Conservation (phyloP, 2,888 invertebrate species). For the Azorinus chamasolen region DNA sequence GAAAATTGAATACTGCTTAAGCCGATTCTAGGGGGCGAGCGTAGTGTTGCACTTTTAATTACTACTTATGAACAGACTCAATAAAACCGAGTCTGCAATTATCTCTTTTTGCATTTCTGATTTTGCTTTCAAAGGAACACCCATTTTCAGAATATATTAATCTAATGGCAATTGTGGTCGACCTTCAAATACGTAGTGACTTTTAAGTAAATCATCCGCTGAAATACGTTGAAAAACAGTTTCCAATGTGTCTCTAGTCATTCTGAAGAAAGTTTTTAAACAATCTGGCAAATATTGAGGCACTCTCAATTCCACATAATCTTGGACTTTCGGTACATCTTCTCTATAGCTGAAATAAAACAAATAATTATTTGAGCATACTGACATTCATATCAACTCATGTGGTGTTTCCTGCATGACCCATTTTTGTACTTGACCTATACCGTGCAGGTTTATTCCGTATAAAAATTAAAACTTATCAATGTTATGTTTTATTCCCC, state of each 20-base stretch:
- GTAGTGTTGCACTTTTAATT: too few species aligned
- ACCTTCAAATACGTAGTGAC: slow-evolving; percentile 10
- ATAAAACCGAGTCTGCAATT: too few species aligned
- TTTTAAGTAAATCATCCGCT: not conserved
- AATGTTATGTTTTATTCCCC: too few species aligned
- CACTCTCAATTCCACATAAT: slow-evolving; percentile 29
- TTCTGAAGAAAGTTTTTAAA: slow-evolving; percentile 34
- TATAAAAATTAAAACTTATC: too few species aligned
- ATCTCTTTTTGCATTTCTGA: too few species aligned
- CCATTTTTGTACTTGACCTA: not conserved
- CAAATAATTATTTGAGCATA: not conserved
- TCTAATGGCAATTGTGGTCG: slow-evolving; percentile 27
- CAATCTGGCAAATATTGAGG: slow-evolving; percentile 23
- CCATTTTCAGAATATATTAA: too few species aligned
- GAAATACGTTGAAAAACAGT: slow-evolving; percentile 8
- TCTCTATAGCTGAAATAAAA: slow-evolving; percentile 17
- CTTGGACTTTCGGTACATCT: slow-evolving; percentile 15
- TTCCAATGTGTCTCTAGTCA: slow-evolving; percentile 9
- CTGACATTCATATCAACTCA: not conserved
- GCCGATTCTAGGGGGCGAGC: too few species aligned
- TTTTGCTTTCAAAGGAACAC: too few species aligned
- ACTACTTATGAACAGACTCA: too few species aligned
- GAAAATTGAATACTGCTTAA: too few species aligned
- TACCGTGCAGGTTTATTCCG: too few species aligned
- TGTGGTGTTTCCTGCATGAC: too few species aligned